Percentiles rank a stretch among this genome's conserved stretches.
Conservation (phyloP, 2,888 invertebrate species). For the Nomada hirtipes region DNA sequence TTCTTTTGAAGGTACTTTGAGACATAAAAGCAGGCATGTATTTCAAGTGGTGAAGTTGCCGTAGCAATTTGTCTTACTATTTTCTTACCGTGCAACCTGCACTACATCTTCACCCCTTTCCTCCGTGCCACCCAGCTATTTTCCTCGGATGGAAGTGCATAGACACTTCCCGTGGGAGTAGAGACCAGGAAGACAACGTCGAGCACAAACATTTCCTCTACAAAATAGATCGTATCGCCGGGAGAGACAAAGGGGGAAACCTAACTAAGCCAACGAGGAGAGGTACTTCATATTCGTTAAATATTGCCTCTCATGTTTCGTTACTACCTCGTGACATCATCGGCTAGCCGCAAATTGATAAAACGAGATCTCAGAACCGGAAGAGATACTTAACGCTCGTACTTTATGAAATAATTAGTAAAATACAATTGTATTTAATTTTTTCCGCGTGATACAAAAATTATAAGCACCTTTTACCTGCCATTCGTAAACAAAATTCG, state of each 20-base stretch:
- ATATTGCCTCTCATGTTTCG: conserved; percentile 25
- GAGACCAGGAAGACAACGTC: conserved; percentile 45
- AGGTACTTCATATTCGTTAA: conserved; percentile 41
- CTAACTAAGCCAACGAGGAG: conserved; percentile 21
- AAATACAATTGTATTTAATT: neutral
- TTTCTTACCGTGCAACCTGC: conserved; percentile 43
- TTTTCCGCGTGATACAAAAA: neutral
- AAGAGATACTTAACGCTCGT: neutral
- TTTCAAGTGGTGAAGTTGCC: conserved; percentile 44
- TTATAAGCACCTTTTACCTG: neutral
- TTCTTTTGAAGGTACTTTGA: conserved; percentile 39
- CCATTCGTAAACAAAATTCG: no score
- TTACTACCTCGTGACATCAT: neutral
- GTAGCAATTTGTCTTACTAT: conserved; percentile 49
- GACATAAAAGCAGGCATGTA: conserved; percentile 48
- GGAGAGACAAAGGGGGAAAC: conserved; percentile 38
- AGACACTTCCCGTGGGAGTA: conserved; percentile 46
- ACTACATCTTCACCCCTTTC: conserved; percentile 26
- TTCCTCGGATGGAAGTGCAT: conserved; percentile 38
- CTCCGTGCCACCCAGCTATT: conserved; percentile 18
- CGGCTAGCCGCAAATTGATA: conserved; percentile 20
- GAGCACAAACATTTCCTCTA: conserved; percentile 39
- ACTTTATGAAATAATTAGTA: neutral
- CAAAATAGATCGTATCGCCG: conserved; percentile 53
- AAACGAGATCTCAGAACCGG: neutral